These are phyloP conservation scores for Amblyornis subalaris DNA, from an alignment of 2,113 vertebrate genomes.

Conservation along the genomic window DNA sequence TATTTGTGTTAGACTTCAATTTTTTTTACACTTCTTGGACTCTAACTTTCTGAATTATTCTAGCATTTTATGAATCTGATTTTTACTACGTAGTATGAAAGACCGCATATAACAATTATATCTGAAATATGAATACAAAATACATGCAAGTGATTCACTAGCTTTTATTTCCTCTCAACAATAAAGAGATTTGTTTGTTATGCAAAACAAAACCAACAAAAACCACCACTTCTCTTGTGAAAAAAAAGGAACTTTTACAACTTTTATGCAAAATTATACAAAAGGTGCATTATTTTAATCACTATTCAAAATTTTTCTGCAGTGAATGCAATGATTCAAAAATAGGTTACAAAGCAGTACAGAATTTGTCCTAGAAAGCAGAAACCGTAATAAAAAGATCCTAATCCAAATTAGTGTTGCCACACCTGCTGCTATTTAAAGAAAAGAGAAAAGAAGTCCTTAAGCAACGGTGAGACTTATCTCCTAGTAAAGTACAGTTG, in stretches of 20 bases:
- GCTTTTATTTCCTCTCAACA: not conserved
- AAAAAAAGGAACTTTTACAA: not conserved
- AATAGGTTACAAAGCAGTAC: not conserved
- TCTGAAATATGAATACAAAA: not conserved
- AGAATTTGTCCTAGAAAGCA: not conserved
- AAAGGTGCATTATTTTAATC: not conserved
- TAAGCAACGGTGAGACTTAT: not conserved
- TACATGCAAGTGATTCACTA: not conserved
- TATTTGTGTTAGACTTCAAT: not conserved
- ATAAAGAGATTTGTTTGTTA: not conserved
- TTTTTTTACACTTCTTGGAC: not conserved
- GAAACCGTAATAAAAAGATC: not conserved
- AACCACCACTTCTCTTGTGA: fast-evolving
- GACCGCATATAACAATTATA: not conserved
- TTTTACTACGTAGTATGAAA: not conserved
- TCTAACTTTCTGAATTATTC: not conserved
- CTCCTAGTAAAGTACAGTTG: not conserved
- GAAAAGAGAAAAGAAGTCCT: not conserved
- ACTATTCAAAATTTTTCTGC: not conserved
- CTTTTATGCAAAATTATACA: not conserved
- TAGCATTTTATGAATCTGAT: not conserved
- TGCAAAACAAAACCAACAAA: not conserved
- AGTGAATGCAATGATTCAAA: not conserved
- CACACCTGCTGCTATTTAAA: not conserved
- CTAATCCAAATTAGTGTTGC: not conserved